phyloP scores from a whole-genome alignment of 2,797 vertebrate species.

The Saxicola maurus region DNA sequence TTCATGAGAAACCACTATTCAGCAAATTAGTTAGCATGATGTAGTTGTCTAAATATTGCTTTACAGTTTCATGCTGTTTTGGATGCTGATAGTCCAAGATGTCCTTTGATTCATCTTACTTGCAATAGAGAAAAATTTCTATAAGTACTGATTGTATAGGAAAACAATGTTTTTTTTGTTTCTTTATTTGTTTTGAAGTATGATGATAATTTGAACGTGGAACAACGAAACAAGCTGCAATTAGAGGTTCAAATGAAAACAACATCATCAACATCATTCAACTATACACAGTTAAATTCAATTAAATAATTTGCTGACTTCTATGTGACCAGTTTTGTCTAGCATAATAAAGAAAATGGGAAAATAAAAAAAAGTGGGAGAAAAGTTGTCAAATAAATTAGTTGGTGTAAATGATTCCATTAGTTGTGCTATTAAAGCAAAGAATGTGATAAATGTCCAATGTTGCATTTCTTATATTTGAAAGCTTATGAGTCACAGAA shows the following conservation, averaged over 20 bases:
- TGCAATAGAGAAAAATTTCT: neutral
- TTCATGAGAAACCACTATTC: neutral
- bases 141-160: neutral
- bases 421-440: neutral
- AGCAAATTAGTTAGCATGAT: neutral
- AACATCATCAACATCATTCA: neutral
- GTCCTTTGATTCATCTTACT: neutral
- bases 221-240: neutral
- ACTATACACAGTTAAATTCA: neutral
- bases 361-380: neutral
- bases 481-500: neutral
- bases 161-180: neutral
- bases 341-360: neutral
- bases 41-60: neutral
- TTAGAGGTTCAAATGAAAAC: slow-evolving; percentile 20
- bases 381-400: neutral
- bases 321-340: neutral
- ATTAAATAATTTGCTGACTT: slow-evolving; percentile 5
- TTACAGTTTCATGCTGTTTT: neutral
- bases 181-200: neutral
- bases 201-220: neutral
- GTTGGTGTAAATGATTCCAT: neutral
- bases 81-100: neutral
- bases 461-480: neutral
- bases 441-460: neutral